These are phyloP conservation scores for Nomada flava DNA, from an alignment of 2,888 invertebrate species.

Conservation along the genomic window DNA sequence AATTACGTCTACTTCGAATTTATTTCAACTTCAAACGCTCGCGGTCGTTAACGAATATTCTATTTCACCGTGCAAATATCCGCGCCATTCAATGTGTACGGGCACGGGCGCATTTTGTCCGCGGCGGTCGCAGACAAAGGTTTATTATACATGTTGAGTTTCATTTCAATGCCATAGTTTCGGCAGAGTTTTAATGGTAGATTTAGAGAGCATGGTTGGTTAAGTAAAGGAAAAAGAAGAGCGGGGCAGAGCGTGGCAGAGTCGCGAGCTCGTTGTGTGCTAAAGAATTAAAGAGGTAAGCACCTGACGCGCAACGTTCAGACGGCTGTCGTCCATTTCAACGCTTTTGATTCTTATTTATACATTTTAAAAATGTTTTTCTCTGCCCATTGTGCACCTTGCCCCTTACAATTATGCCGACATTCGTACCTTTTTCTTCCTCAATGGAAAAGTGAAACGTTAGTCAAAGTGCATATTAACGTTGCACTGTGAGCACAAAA, in stretches of 20 bases:
- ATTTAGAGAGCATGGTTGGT: constrained; percentile 23
- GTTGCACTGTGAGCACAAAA: constrained; percentile 18
- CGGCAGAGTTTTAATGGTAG: constrained; percentile 25
- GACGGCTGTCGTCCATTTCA: not conserved
- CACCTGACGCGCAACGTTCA: constrained; percentile 8
- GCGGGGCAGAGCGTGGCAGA: not conserved
- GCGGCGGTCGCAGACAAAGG: constrained; percentile 5
- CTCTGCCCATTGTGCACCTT: not conserved
- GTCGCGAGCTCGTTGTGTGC: not conserved
- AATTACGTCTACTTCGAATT: not conserved
- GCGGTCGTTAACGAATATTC: constrained; percentile 7
- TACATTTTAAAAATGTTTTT: constrained; percentile 30
- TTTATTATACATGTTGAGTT: constrained; percentile 12
- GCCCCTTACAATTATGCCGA: constrained; percentile 23
- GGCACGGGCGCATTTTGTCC: not conserved
- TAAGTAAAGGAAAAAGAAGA: constrained; percentile 23
- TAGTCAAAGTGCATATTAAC: constrained; percentile 47
- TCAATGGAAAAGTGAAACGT: constrained; percentile 22
- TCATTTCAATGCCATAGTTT: constrained; percentile 27
- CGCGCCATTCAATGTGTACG: not conserved
- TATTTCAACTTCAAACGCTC: not conserved
- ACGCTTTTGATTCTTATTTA: constrained; percentile 43
- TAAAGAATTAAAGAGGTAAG: constrained; percentile 17
- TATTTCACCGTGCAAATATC: not conserved
- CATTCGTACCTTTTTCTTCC: constrained; percentile 25